These are phyloP conservation scores for Pygocentrus nattereri DNA, from an alignment of 2,797 vertebrate species.

Conservation along the genomic window DNA sequence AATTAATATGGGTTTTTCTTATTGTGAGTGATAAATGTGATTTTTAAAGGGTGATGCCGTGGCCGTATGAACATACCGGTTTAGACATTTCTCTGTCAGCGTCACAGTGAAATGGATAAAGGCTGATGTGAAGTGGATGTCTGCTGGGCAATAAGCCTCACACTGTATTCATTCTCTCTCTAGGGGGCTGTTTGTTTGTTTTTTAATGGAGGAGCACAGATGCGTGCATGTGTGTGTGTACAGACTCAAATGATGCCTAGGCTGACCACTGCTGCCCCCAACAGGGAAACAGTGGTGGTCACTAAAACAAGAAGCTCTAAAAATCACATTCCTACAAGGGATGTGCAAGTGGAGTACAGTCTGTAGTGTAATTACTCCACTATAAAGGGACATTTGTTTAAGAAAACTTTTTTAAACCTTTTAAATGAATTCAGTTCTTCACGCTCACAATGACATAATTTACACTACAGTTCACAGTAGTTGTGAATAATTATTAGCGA, in stretches of 20 bases:
- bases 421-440: not conserved
- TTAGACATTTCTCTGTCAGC: not conserved
- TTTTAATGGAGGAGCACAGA: slow-evolving; percentile 15
- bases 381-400: not conserved
- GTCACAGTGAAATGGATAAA: not conserved
- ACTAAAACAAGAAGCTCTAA: not conserved
- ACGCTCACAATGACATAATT: not conserved
- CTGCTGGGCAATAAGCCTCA: slow-evolving; percentile 3
- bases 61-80: not conserved
- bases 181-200: slow-evolving; percentile 13
- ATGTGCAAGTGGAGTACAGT: not conserved
- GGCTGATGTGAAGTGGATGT: slow-evolving; percentile 15
- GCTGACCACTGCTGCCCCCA: slow-evolving; percentile 23
- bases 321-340: not conserved
- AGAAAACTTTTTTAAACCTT: not conserved
- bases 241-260: not conserved
- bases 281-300: slow-evolving; percentile 10
- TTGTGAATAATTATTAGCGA: no score
- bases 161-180: slow-evolving; percentile 25
- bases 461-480: no score
- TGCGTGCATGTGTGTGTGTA: not conserved
- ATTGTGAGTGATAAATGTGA: not conserved
- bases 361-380: not conserved
- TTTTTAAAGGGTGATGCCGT: not conserved
- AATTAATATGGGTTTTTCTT: not conserved